A percentile compares a stretch with the other conserved stretches of the same genome.
These are phyloP conservation scores for Sinotaia quadrata DNA, from an alignment of 2,888 invertebrate species.

Conservation along the genomic window DNA sequence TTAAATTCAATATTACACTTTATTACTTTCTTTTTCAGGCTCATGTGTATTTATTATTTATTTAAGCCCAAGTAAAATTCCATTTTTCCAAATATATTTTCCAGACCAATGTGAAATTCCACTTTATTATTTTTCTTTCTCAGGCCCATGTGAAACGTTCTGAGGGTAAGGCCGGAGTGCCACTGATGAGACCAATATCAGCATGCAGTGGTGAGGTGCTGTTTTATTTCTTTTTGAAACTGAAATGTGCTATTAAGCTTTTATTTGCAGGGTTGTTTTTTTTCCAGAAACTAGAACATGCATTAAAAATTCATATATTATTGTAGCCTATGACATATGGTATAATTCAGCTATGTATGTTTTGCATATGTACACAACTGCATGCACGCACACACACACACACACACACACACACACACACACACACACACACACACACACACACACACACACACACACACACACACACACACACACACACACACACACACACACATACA, in stretches of 20 bases:
- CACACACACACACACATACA: conserved; percentile 14
- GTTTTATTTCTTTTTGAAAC: too few relatives aligned
- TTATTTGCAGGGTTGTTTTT: too few relatives aligned
- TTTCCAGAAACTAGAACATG: too few relatives aligned
- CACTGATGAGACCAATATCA: conserved; percentile 66
- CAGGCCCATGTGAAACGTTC: conserved; percentile 58
- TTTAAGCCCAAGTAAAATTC: too few relatives aligned
- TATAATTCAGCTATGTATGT: background rate
- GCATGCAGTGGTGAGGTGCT: conserved; percentile 59
- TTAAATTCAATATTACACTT: too few relatives aligned
- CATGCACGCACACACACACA: conserved; percentile 1
- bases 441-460: conserved; percentile 5
- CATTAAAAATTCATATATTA: too few relatives aligned
- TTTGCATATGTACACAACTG: background rate
- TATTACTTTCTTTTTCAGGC: too few relatives aligned
- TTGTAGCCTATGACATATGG: background rate
- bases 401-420: conserved; percentile 7
- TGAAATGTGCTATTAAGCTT: too few relatives aligned
- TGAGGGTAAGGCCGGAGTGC: conserved; percentile 42
- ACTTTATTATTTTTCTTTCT: conserved; percentile 21
- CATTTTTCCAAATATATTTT: too few relatives aligned
- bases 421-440: background rate
- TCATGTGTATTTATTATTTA: too few relatives aligned
- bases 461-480: conserved; percentile 9
- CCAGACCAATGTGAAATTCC: too few relatives aligned